phyloP scores from a whole-genome alignment of 2,888 invertebrate genomes.

The Baronia brevicornis region DNA sequence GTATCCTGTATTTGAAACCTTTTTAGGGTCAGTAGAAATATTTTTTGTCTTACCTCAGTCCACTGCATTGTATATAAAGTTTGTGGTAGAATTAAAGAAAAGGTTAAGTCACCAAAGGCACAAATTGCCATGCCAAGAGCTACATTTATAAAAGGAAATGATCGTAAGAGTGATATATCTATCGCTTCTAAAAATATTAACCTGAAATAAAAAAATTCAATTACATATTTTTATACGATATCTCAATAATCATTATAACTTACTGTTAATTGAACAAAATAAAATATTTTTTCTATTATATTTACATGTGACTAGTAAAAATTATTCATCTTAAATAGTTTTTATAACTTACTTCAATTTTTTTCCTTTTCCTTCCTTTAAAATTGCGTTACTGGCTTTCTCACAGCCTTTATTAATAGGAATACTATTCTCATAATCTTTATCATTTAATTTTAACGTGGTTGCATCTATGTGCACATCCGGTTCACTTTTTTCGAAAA shows the following conservation, averaged over 20 bases:
- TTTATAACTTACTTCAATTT: too few relatives aligned
- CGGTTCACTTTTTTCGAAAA: conserved; percentile 20
- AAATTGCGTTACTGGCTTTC: too few relatives aligned
- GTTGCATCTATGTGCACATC: conserved; percentile 19
- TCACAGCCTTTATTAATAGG: too few relatives aligned
- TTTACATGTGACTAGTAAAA: too few relatives aligned
- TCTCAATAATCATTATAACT: background rate
- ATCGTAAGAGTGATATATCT: conserved; percentile 72
- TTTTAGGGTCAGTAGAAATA: background rate
- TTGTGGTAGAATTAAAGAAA: conserved; percentile 71
- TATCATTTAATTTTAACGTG: conserved; percentile 27
- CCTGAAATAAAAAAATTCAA: conserved; percentile 36
- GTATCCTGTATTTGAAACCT: too few relatives aligned
- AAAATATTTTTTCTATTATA: too few relatives aligned
- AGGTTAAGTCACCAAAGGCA: conserved; percentile 70
- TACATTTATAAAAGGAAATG: conserved; percentile 73
- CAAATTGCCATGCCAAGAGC: conserved; percentile 73
- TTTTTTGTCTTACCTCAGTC: conserved; percentile 36
- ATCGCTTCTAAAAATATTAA: conserved; percentile 39
- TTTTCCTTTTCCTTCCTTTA: conserved; percentile 8
- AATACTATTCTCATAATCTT: conserved; percentile 18
- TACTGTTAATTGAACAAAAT: too few relatives aligned
- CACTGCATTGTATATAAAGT: conserved; percentile 70
- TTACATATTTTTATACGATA: too few relatives aligned
- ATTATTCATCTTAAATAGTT: too few relatives aligned